Evolutionary conservation across 2,113 vertebrate genomes (phyloP).

Genomic region (human): DNA sequence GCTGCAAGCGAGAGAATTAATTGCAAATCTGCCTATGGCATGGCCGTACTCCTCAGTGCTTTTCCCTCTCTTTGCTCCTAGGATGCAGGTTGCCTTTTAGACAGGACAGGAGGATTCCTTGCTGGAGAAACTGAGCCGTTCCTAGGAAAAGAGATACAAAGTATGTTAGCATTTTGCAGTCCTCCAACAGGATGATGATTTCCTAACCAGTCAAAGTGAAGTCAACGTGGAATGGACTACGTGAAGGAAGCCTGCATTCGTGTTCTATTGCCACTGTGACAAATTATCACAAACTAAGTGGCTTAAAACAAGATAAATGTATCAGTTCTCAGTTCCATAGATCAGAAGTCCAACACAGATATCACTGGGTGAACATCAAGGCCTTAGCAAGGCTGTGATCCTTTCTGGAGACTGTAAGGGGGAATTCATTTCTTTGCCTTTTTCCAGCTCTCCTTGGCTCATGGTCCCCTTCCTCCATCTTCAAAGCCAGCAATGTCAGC

Average conservation of each 20-base stretch:
- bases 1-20: neutral
- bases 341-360: neutral
- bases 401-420: neutral
- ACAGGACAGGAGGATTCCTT: neutral
- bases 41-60: neutral
- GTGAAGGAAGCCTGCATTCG: neutral
- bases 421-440: neutral
- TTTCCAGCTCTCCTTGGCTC: neutral
- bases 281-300: neutral
- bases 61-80: neutral
- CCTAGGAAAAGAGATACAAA: neutral
- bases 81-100: neutral
- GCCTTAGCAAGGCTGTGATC: neutral
- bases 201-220: neutral
- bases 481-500: neutral
- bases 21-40: neutral
- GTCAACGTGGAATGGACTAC: neutral
- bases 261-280: neutral
- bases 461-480: neutral
- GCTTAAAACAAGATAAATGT: neutral
- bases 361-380: neutral
- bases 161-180: neutral
- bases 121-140: neutral
- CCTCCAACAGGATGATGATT: neutral
- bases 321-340: neutral